These are phyloP conservation scores for Neoascia interrupta DNA, from an alignment of 2,888 invertebrate genomes.

Conservation along the genomic window DNA sequence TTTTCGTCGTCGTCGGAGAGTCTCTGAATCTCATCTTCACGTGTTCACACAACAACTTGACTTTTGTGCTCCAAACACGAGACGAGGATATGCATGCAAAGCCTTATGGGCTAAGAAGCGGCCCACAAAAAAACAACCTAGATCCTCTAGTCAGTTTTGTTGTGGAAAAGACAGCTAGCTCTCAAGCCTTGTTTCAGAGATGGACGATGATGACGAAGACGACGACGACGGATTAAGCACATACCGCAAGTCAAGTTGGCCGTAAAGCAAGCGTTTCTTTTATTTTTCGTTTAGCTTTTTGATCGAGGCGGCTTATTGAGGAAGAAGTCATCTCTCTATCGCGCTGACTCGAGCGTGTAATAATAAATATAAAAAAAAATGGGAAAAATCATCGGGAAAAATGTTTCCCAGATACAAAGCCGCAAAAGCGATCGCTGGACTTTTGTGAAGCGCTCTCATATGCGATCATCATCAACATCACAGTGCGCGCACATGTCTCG, in stretches of 20 bases:
- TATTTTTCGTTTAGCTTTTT: conserved; percentile 42
- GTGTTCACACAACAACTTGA: conserved; percentile 54
- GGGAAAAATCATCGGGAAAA: conserved; percentile 53
- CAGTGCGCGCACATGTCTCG: conserved; percentile 44
- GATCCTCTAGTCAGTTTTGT: conserved; percentile 44
- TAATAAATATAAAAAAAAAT: conserved; percentile 60
- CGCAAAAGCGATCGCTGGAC: conserved; percentile 36
- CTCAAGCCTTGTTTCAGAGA: conserved; percentile 37
- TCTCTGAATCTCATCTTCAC: conserved; percentile 56
- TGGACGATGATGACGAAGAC: background rate
- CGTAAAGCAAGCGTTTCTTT: conserved; percentile 41
- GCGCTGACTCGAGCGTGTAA: conserved; percentile 60
- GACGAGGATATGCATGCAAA: conserved; percentile 16
- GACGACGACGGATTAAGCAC: conserved; percentile 62
- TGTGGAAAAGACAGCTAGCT: conserved; percentile 53
- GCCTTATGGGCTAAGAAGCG: conserved; percentile 26
- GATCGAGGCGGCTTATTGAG: conserved; percentile 66
- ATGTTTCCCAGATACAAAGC: conserved; percentile 60
- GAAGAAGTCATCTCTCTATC: conserved; percentile 56
- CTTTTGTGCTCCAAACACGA: conserved; percentile 38
- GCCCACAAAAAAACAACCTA: conserved; percentile 29
- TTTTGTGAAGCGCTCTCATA: conserved; percentile 63
- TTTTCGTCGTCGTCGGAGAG: conserved; percentile 42
- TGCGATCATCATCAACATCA: conserved; percentile 68
- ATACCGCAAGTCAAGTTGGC: conserved; percentile 67